Evolutionary conservation across 2,797 vertebrate genomes (phyloP).

Genomic region (Eulemur albifrons): DNA sequence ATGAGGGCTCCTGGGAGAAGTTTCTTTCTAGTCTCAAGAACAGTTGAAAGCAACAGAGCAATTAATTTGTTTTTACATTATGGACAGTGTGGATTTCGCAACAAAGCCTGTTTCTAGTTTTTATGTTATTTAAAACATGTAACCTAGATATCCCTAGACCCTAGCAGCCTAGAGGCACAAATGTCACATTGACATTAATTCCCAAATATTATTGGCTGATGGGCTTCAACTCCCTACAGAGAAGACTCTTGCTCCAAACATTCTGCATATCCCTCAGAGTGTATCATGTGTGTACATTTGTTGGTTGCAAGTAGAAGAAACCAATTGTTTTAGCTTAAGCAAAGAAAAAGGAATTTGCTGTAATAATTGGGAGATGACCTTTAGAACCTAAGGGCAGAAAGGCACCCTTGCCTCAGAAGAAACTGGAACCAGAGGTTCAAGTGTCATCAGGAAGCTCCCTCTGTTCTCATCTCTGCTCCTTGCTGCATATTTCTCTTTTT

Average conservation of each 20-base stretch:
- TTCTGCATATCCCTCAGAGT: not conserved
- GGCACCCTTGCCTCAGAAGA: not conserved
- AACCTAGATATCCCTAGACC: conserved; percentile 33
- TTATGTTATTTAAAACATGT: conserved; percentile 29
- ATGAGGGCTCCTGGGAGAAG: not conserved
- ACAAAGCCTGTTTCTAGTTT: conserved; percentile 44
- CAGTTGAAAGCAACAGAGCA: not conserved
- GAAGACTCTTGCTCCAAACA: not conserved
- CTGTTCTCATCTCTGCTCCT: not conserved
- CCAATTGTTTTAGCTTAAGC: not conserved
- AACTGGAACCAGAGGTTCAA: not conserved
- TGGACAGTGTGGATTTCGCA: conserved; percentile 22
- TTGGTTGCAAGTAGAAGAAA: not conserved
- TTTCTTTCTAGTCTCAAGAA: conserved; percentile 50
- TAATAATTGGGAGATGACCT: not conserved
- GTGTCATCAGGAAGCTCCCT: not conserved
- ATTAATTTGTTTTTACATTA: conserved; percentile 49
- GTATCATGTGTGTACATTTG: not conserved
- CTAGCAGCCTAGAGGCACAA: not conserved
- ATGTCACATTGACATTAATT: conserved; percentile 12
- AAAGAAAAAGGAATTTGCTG: not conserved
- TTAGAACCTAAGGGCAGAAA: not conserved
- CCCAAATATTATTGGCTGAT: not conserved
- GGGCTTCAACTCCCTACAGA: not conserved
- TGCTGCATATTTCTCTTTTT: not conserved